These are phyloP conservation scores for Ecliptopera silaceata DNA, from an alignment of 2,888 invertebrate species.

Conservation along the genomic window DNA sequence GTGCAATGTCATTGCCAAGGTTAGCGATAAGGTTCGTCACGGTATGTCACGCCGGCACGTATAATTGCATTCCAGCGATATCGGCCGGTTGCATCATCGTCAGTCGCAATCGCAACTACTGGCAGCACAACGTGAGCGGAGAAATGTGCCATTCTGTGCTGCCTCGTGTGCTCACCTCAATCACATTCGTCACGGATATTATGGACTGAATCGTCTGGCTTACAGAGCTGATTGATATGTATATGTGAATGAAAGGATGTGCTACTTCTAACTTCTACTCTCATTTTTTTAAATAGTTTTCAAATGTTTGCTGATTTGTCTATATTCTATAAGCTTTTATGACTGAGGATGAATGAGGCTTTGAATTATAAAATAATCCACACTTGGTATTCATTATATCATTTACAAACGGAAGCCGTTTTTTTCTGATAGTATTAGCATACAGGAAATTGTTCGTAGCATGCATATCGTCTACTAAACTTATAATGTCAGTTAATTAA, in stretches of 20 bases:
- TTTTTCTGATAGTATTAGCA: constrained; percentile 12
- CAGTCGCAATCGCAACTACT: too few relatives aligned
- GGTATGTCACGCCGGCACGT: constrained; percentile 68
- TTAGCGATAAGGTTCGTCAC: constrained; percentile 72
- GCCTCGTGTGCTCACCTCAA: constrained; percentile 30
- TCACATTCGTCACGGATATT: constrained; percentile 40
- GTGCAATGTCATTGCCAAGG: constrained; percentile 77
- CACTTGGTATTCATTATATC: background rate
- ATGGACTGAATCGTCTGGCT: constrained; percentile 35
- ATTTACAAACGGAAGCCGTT: constrained; percentile 16
- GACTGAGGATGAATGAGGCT: too few relatives aligned
- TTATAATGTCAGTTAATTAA: constrained; percentile 26
- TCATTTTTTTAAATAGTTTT: background rate
- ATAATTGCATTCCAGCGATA: constrained; percentile 77
- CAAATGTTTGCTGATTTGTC: too few relatives aligned
- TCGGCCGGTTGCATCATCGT: constrained; percentile 66
- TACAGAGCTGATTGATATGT: constrained; percentile 8
- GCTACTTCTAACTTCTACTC: background rate
- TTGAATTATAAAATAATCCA: background rate
- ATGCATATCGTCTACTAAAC: constrained; percentile 4
- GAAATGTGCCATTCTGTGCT: constrained; percentile 44
- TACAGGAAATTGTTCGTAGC: constrained; percentile 19
- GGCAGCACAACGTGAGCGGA: constrained; percentile 51
- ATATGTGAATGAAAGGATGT: background rate
- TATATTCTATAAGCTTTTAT: too few relatives aligned